These are phyloP conservation scores for Cephus cinctus DNA, from an alignment of 1,140 invertebrate genomes.

Conservation along the genomic window DNA sequence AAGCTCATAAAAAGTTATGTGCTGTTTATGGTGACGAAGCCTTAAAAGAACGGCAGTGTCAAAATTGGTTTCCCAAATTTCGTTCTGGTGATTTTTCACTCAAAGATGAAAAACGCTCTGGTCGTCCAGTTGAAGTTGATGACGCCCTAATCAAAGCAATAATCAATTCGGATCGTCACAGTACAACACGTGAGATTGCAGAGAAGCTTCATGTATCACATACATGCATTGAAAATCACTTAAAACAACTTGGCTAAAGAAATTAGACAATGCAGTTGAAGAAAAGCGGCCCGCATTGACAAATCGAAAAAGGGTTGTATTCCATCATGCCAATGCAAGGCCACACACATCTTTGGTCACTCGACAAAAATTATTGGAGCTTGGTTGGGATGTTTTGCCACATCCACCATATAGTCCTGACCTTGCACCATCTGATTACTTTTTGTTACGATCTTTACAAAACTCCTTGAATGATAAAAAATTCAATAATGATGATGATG, in stretches of 20 bases:
- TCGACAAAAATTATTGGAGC: no score
- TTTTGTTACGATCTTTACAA: slow-evolving; percentile 29
- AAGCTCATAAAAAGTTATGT: no score
- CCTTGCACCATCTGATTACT: slow-evolving; percentile 34
- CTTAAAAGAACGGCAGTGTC: slow-evolving; percentile 9
- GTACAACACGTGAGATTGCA: slow-evolving; percentile 9
- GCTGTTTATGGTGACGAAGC: no score
- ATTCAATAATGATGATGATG: slow-evolving; percentile 3
- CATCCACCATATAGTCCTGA: slow-evolving; percentile 40
- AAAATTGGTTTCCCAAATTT: slow-evolving; percentile 12
- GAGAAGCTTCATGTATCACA: slow-evolving; percentile 4
- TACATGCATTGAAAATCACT: slow-evolving; percentile 6
- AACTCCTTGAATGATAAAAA: slow-evolving; percentile 15
- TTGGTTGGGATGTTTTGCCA: no score
- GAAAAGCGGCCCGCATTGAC: background rate
- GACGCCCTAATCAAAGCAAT: slow-evolving; percentile 1
- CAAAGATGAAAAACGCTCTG: slow-evolving; percentile 6
- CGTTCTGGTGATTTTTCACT: slow-evolving; percentile 7
- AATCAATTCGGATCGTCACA: slow-evolving; percentile 8
- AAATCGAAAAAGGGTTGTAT: slow-evolving; percentile 1
- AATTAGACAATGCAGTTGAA: no score
- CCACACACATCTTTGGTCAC: background rate
- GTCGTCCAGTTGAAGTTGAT: slow-evolving; percentile 2
- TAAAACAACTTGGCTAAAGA: slow-evolving; percentile 2
- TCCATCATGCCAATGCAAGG: slow-evolving; percentile 1